A percentile compares a stretch with the other conserved stretches of the same genome.
Conservation (phyloP, 2,797 vertebrate genomes). For the Tarsius wallacei region DNA sequence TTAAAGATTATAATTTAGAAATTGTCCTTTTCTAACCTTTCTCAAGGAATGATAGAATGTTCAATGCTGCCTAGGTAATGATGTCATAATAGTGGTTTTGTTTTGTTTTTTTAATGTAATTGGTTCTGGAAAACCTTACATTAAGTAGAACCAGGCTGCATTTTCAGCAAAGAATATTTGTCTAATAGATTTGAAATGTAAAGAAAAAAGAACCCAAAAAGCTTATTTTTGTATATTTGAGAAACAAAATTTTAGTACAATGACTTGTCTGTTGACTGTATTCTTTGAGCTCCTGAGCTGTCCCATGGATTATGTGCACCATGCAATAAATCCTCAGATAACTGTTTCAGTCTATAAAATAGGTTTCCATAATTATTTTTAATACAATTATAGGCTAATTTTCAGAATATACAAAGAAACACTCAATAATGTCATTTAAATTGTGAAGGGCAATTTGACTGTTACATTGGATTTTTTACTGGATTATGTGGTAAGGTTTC, state of each 20-base stretch:
- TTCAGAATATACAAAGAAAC: slow-evolving; percentile 60
- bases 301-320: not conserved
- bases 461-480: not conserved
- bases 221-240: not conserved
- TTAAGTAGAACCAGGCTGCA: not conserved
- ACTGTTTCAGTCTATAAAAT: not conserved
- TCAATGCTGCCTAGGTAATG: not conserved
- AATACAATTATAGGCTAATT: slow-evolving; percentile 26
- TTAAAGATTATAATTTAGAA: not conserved
- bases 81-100: too few relatives aligned
- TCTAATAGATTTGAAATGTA: not conserved
- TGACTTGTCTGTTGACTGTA: not conserved
- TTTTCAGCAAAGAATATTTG: not conserved
- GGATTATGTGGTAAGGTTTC: not conserved
- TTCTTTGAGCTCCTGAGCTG: not conserved
- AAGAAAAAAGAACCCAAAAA: not conserved
- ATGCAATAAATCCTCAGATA: not conserved
- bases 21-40: slow-evolving; percentile 12
- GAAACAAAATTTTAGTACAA: not conserved
- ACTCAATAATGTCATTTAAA: slow-evolving; percentile 12
- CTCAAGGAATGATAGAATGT: not conserved
- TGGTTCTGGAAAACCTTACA: not conserved
- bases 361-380: slow-evolving; percentile 7
- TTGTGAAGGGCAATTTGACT: not conserved
- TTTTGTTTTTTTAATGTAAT: not conserved